Conservation (phyloP, 2,797 vertebrate species). For the Sitta carolinensis region DNA sequence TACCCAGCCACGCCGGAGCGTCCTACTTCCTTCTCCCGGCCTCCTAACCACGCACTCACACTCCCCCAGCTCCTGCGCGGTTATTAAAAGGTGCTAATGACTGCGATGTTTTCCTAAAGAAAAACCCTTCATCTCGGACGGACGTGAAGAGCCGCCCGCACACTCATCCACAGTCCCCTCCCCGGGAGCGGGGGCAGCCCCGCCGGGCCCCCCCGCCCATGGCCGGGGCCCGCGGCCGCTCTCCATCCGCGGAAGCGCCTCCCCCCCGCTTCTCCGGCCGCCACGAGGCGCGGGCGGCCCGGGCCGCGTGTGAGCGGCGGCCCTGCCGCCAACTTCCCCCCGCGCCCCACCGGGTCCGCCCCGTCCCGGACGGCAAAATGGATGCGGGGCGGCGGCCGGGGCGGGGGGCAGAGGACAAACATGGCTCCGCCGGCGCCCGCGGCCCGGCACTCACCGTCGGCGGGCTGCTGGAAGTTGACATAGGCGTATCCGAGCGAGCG, state of each 20-base stretch:
- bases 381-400: neutral
- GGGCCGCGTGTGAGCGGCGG: neutral
- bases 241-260: neutral
- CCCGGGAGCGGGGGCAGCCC: neutral
- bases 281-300: constrained; percentile 41
- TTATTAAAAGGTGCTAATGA: neutral
- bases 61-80: neutral
- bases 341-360: neutral
- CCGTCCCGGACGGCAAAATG: neutral
- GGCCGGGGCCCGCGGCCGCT: neutral
- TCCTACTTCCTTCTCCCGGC: constrained; percentile 23
- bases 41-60: neutral
- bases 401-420: neutral
- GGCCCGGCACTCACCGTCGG: constrained; percentile 89
- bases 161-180: neutral
- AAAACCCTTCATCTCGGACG: neutral
- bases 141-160: neutral
- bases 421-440: neutral
- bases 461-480: constrained; percentile 97
- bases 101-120: neutral
- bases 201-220: neutral
- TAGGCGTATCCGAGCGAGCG: constrained; percentile 95
- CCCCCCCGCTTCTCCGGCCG: neutral
- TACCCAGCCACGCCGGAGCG: neutral
- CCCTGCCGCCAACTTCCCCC: neutral